phyloP scores from a whole-genome alignment of 2,797 vertebrate genomes.

The Distichodus sexfasciatus region DNA sequence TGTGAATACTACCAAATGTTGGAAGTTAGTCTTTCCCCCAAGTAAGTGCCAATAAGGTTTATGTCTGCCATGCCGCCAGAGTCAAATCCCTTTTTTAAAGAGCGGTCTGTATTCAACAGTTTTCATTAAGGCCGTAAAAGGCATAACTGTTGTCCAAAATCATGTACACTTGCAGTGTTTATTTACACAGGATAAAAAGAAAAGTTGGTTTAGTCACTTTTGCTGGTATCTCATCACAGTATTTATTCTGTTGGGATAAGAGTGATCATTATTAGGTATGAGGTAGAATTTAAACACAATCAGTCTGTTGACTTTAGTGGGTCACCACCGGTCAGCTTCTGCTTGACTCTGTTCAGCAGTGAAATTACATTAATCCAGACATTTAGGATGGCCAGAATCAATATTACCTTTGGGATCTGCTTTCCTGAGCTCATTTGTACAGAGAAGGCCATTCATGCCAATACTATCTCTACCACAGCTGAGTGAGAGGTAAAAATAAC shows the following conservation, averaged over 20 bases:
- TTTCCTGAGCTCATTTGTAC: constrained; percentile 26
- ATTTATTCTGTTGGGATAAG: neutral
- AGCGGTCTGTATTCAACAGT: neutral
- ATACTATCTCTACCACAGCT: constrained; percentile 45
- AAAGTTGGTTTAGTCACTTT: neutral
- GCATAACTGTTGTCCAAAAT: neutral
- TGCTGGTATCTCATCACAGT: neutral
- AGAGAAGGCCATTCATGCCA: constrained; percentile 39
- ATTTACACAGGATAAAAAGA: neutral
- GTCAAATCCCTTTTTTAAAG: neutral
- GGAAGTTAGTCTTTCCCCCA: neutral
- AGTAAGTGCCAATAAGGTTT: neutral
- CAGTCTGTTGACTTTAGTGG: neutral
- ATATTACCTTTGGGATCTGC: neutral
- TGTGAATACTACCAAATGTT: neutral
- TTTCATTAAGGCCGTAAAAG: neutral
- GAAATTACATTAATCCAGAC: neutral
- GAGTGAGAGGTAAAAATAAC: constrained; percentile 50
- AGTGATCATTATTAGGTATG: neutral
- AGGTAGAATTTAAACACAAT: neutral
- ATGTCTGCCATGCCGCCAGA: neutral
- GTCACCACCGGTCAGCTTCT: neutral
- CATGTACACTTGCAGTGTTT: neutral
- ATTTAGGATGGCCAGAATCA: neutral
- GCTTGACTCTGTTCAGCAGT: neutral